Evolutionary conservation across 2,797 vertebrate species (phyloP).

Genomic region (Argya squamiceps): DNA sequence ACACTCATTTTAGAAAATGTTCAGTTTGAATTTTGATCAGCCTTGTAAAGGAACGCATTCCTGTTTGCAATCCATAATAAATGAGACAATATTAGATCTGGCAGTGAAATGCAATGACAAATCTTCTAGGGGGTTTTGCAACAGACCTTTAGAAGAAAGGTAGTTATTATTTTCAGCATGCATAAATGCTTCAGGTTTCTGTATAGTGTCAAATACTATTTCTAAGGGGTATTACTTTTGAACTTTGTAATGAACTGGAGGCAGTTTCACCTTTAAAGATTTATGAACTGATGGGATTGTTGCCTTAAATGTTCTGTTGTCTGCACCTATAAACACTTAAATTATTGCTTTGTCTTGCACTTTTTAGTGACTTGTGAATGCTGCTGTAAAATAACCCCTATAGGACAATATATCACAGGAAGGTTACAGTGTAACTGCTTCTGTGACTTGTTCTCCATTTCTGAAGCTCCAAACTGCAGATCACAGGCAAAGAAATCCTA

Average conservation of each 20-base stretch:
- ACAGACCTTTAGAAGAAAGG: not conserved
- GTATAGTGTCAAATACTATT: not conserved
- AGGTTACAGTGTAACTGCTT: not conserved
- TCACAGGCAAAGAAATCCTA: not conserved
- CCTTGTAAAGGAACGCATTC: not conserved
- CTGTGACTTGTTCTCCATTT: not conserved
- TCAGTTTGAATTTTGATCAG: not conserved
- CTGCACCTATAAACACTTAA: not conserved
- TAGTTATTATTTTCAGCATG: not conserved
- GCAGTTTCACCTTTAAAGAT: not conserved
- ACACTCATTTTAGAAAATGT: not conserved
- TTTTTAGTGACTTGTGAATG: not conserved
- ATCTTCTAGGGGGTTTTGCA: not conserved
- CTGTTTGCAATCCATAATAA: not conserved
- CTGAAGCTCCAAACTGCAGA: not conserved
- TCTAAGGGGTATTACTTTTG: not conserved
- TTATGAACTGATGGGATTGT: not conserved
- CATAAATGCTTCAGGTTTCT: not conserved
- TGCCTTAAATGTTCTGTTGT: conserved; percentile 13
- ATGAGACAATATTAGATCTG: not conserved
- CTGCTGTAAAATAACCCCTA: not conserved
- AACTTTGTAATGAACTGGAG: not conserved
- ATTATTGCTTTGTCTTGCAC: not conserved
- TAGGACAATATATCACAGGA: not conserved
- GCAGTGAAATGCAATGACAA: not conserved